A percentile compares a stretch with the other conserved stretches of the same genome.
Conservation (phyloP, 2,113 vertebrate genomes). For the Leucopsar rothschildi region DNA sequence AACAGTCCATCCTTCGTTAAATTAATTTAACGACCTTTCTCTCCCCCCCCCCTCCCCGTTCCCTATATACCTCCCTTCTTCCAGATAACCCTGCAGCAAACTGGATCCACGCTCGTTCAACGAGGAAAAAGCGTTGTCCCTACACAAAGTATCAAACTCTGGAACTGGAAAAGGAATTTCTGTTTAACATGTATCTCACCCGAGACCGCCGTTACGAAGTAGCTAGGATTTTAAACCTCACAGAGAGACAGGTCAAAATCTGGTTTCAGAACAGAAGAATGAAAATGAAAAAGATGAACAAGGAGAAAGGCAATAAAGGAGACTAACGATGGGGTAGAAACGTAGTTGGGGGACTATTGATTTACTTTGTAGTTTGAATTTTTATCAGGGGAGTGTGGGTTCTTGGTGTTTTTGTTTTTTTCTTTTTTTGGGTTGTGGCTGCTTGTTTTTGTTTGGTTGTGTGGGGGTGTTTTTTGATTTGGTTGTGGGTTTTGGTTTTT, state of each 20-base stretch:
- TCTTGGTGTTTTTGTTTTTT: neutral
- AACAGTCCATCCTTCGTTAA: conserved; percentile 77
- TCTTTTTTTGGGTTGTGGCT: neutral
- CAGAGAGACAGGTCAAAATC: conserved; percentile 98
- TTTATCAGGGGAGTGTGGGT: neutral
- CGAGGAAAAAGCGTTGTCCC: conserved; percentile 96
- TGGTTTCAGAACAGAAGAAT: conserved; percentile 99
- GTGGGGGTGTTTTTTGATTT: neutral
- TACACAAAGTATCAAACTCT: conserved; percentile 98
- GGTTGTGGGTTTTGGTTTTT: too few species aligned
- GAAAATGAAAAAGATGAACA: conserved; percentile 99
- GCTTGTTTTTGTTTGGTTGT: neutral
- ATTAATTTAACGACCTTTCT: conserved; percentile 75
- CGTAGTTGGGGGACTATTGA: neutral
- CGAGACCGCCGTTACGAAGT: conserved; percentile 96
- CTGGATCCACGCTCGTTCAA: conserved; percentile 98
- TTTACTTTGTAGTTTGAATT: neutral
- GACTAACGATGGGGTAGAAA: conserved; percentile 64
- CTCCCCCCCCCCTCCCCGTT: neutral
- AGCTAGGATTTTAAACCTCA: conserved; percentile 94
- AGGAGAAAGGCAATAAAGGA: conserved; percentile 88
- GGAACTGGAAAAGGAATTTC: conserved; percentile 98
- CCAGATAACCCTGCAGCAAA: conserved; percentile 95
- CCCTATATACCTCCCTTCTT: conserved; percentile 62
- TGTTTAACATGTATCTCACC: conserved; percentile 99